phyloP scores from a whole-genome alignment of 1,140 invertebrate species.

The Penaeus chinensis region DNA sequence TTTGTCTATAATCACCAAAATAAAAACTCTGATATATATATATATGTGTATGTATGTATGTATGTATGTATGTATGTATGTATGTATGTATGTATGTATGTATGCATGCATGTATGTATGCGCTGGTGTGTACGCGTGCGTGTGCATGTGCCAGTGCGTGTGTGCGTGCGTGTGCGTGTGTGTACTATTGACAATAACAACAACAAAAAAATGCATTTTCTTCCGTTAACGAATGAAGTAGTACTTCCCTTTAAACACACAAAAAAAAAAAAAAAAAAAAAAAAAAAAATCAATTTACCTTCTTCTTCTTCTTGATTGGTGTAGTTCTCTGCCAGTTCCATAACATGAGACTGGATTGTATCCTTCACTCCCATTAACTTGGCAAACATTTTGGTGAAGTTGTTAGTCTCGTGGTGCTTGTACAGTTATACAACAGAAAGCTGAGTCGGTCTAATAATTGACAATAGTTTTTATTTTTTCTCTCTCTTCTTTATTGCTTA shows the following conservation, averaged over 20 bases:
- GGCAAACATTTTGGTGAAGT: constrained; percentile 6
- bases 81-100: constrained; percentile 24
- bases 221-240: too few relatives aligned
- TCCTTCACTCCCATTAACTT: constrained; percentile 28
- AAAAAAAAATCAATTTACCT: constrained; percentile 24
- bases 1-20: too few relatives aligned
- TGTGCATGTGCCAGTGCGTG: too few relatives aligned
- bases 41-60: constrained; percentile 1
- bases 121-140: too few relatives aligned
- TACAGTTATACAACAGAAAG: neutral
- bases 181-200: neutral
- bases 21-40: neutral
- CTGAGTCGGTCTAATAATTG: neutral
- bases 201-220: neutral
- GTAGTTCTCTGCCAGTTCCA: constrained; percentile 26
- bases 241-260: neutral
- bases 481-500: too few relatives aligned
- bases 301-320: constrained; percentile 5
- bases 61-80: constrained; percentile 1
- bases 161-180: neutral
- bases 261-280: neutral
- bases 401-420: too few relatives aligned
- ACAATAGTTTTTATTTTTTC: neutral
- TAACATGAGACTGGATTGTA: constrained; percentile 2
- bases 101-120: too few relatives aligned